Conservation (phyloP, 2,113 vertebrate genomes). For the Alaudala cheleensis region DNA sequence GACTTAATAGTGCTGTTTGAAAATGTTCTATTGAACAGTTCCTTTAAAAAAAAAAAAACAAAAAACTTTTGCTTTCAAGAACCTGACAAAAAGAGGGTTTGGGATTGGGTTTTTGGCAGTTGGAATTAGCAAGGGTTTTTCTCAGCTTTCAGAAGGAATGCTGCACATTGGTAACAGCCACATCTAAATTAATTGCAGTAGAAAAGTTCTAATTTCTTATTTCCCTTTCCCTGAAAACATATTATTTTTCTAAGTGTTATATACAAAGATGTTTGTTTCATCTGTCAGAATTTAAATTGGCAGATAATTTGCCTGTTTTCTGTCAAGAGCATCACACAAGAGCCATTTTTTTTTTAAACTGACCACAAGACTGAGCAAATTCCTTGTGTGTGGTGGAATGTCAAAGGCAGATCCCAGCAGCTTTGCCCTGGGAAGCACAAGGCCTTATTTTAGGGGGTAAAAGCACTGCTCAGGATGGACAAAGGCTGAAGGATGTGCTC, state of each 20-base stretch:
- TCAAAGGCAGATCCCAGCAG: not conserved
- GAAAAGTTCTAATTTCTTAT: not conserved
- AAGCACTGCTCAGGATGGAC: not conserved
- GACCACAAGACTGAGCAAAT: not conserved
- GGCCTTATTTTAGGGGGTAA: not conserved
- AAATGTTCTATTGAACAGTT: not conserved
- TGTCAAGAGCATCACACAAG: fast-evolving
- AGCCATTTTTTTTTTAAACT: too few relatives aligned
- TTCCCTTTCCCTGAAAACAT: not conserved
- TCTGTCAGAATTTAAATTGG: not conserved
- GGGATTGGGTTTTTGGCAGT: not conserved
- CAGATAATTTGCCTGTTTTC: not conserved
- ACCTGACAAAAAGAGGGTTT: not conserved
- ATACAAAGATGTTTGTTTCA: not conserved
- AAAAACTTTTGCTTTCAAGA: not conserved
- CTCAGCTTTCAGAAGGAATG: not conserved
- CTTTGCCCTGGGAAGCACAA: not conserved
- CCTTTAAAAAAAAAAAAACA: not conserved
- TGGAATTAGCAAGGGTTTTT: not conserved
- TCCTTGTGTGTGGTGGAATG: fast-evolving
- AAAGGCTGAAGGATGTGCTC: not conserved
- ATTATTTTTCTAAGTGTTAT: not conserved
- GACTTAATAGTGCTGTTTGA: not conserved
- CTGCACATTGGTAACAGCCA: not conserved
- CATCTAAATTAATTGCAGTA: not conserved